phyloP scores from a whole-genome alignment of 2,797 vertebrate species.

The Astyanax mexicanus region DNA sequence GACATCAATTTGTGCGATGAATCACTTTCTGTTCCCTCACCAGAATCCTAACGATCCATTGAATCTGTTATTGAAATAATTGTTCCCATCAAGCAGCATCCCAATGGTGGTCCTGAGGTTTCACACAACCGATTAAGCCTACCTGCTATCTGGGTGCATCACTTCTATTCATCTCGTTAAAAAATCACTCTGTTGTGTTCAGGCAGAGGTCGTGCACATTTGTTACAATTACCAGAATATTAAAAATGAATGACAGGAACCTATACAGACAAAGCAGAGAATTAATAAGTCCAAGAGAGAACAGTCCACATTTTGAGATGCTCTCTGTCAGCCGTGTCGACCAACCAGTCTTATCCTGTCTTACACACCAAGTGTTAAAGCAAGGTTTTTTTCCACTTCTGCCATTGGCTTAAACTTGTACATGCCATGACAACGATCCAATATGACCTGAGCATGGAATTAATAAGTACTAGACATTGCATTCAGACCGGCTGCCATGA shows the following conservation, averaged over 20 bases:
- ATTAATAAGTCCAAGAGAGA: neutral
- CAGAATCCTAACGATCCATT: conserved; percentile 44
- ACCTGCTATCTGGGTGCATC: conserved; percentile 11
- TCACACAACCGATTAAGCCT: conserved; percentile 11
- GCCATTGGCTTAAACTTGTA: neutral
- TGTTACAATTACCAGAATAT: neutral
- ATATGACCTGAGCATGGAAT: neutral
- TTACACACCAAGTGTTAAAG: neutral
- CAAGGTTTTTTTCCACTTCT: neutral
- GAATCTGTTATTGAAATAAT: conserved; percentile 37
- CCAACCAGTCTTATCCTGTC: neutral
- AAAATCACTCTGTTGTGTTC: neutral
- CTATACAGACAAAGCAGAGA: neutral
- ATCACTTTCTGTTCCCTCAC: conserved; percentile 37
- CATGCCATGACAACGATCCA: neutral
- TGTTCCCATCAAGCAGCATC: conserved; percentile 36
- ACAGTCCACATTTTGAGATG: neutral
- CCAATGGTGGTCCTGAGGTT: conserved; percentile 13
- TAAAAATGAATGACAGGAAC: neutral
- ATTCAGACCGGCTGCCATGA: neutral
- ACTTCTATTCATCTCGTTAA: conserved; percentile 18
- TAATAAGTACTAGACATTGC: conserved; percentile 9
- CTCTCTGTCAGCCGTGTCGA: no score
- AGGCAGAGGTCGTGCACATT: neutral
- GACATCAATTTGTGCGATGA: conserved; percentile 44